Conservation (phyloP, 2,888 invertebrate species). For the Sipha maydis region DNA sequence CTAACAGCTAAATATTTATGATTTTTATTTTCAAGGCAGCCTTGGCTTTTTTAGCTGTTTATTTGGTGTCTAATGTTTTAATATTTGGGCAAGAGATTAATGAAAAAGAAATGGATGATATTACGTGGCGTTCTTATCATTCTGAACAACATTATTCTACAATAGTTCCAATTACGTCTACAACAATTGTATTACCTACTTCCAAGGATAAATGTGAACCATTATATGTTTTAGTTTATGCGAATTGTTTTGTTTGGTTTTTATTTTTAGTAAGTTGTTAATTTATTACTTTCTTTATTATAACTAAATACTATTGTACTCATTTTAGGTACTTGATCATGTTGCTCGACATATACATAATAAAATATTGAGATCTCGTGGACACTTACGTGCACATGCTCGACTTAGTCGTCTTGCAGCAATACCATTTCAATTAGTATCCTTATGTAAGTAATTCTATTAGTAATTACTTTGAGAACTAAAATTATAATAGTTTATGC, state of each 20-base stretch:
- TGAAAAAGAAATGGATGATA: slow-evolving; percentile 35
- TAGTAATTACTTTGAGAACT: not conserved
- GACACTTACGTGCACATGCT: slow-evolving; percentile 43
- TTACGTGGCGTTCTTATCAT: slow-evolving; percentile 4
- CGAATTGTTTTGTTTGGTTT: slow-evolving; percentile 50
- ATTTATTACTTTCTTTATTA: not conserved
- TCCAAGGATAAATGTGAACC: slow-evolving; percentile 56
- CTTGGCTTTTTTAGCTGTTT: slow-evolving; percentile 20
- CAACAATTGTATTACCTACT: not conserved
- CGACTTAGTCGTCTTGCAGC: slow-evolving; percentile 35
- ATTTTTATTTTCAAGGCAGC: slow-evolving; percentile 20
- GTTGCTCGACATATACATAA: slow-evolving; percentile 40
- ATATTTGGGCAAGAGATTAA: slow-evolving; percentile 15
- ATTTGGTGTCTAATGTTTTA: slow-evolving; percentile 24
- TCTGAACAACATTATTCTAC: not conserved
- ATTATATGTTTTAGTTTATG: slow-evolving; percentile 48
- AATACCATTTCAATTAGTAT: slow-evolving; percentile 54
- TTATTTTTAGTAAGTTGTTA: slow-evolving; percentile 50
- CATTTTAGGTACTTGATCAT: slow-evolving; percentile 39
- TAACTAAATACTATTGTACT: not conserved
- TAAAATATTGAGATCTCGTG: slow-evolving; percentile 48
- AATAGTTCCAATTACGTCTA: not conserved
- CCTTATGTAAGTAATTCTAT: slow-evolving; percentile 32
- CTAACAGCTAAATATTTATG: not conserved
- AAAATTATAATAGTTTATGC: not conserved